Evolutionary conservation across 2,113 vertebrate genomes (phyloP).

Genomic region (Pelecanus crispus): DNA sequence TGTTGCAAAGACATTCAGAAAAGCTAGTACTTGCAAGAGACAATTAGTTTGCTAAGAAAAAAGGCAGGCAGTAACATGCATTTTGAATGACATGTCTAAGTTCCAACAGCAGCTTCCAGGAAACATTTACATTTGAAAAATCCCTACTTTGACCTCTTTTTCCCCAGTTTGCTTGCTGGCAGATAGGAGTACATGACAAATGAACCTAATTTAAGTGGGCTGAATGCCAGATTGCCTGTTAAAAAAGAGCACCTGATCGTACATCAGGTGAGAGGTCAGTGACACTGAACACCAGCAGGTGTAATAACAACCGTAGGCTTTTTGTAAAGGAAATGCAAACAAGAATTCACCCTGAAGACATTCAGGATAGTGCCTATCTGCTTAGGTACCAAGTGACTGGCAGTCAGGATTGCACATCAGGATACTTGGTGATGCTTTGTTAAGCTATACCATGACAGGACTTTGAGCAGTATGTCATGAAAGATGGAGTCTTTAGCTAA

Average conservation of each 20-base stretch:
- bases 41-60: not conserved
- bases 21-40: not conserved
- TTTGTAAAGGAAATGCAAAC: constrained; percentile 63
- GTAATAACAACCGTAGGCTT: constrained; percentile 59
- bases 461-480: not conserved
- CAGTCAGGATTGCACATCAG: constrained; percentile 23
- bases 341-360: constrained; percentile 25
- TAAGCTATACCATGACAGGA: not conserved
- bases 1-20: not conserved
- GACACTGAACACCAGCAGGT: constrained; percentile 68
- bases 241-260: constrained; percentile 43
- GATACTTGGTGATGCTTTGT: not conserved
- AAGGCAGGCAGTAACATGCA: not conserved
- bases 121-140: constrained; percentile 50
- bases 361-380: not conserved
- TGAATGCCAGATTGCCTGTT: constrained; percentile 45
- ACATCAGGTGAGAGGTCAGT: constrained; percentile 58
- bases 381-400: constrained; percentile 22
- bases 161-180: constrained; percentile 5
- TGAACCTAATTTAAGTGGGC: constrained; percentile 53
- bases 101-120: constrained; percentile 33
- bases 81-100: not conserved
- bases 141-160: constrained; percentile 43
- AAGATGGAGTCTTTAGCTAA: not conserved
- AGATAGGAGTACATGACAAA: constrained; percentile 56